phyloP scores from a whole-genome alignment of 2,113 vertebrate genomes.

The Callipepla californica region DNA sequence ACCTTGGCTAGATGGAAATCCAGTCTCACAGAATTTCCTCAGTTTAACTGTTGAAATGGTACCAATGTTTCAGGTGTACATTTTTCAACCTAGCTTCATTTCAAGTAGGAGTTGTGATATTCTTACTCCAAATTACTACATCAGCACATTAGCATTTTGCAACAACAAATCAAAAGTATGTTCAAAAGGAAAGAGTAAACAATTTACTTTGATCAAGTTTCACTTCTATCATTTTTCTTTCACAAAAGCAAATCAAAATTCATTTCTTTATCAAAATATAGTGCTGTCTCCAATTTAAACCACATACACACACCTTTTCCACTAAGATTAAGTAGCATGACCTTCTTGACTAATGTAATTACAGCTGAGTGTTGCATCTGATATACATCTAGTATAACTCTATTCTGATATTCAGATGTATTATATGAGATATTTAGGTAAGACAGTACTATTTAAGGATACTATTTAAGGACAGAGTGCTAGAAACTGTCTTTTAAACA shows the following conservation, averaged over 20 bases:
- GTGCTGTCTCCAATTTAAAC: neutral
- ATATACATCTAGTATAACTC: neutral
- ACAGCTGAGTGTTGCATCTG: neutral
- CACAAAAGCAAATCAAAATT: neutral
- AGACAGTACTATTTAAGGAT: neutral
- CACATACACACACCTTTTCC: neutral
- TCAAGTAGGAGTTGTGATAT: neutral
- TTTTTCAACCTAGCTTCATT: neutral
- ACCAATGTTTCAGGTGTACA: neutral
- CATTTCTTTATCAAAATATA: neutral
- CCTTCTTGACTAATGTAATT: neutral
- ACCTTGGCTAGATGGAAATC: neutral
- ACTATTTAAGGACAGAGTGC: neutral
- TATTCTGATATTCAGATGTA: neutral
- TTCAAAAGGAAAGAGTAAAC: neutral
- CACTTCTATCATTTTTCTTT: neutral
- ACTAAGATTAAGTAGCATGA: neutral
- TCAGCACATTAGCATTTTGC: neutral
- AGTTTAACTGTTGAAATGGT: neutral
- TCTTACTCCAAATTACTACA: neutral
- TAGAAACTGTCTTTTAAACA: neutral
- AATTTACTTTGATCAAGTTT: neutral
- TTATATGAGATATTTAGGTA: neutral
- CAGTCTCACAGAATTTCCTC: neutral
- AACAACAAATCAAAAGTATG: neutral